Conservation (phyloP, 1,140 invertebrate genomes). For the Conus betulinus region DNA sequence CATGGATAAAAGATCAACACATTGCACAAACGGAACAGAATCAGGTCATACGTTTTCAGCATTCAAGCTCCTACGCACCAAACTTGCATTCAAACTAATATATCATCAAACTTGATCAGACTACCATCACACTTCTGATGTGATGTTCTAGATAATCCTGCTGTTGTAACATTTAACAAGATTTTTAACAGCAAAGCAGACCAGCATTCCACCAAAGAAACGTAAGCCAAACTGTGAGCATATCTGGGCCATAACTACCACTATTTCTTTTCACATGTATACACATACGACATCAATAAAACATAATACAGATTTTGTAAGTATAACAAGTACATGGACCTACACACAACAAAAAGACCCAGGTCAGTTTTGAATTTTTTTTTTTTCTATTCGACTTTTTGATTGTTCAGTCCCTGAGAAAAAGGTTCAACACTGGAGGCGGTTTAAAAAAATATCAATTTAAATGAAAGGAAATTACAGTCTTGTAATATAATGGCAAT, state of each 20-base stretch:
- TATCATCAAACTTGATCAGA: neutral
- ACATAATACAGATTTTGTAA: no score
- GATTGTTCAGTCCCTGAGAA: slow-evolving; percentile 20
- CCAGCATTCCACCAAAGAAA: neutral
- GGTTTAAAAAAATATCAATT: no score
- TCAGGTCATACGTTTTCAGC: no score
- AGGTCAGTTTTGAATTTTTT: neutral
- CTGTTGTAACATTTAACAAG: neutral
- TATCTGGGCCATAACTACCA: neutral
- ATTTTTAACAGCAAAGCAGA: neutral
- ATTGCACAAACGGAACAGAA: no score
- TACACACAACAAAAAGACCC: neutral
- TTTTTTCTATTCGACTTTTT: neutral
- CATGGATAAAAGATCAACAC: no score
- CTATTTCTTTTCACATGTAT: neutral
- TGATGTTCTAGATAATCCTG: neutral
- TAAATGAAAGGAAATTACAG: no score
- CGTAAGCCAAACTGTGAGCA: neutral
- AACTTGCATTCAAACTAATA: neutral
- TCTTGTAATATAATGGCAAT: no score
- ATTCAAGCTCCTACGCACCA: neutral
- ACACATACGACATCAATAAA: neutral
- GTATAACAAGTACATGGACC: no score
- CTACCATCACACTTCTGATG: neutral
- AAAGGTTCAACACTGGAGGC: neutral